Evolutionary conservation across 2,113 vertebrate species (phyloP), one percentile per base, ranked within the genome.

Genomic region (Psilopogon haemacephalus): DNA sequence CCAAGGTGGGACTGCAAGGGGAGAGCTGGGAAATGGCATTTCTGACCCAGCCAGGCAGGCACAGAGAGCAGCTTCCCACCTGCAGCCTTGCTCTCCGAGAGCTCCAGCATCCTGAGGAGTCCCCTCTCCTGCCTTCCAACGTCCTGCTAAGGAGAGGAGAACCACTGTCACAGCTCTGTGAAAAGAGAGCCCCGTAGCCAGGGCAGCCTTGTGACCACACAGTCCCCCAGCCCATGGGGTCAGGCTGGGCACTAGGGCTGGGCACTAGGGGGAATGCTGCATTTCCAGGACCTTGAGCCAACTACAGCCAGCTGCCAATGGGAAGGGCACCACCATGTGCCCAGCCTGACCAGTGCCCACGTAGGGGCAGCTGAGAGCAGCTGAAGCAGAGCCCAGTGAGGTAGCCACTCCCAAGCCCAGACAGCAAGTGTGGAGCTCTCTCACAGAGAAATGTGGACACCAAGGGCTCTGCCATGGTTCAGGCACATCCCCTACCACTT

Each of bases 71-170:
- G 60, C 37, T 83, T 76, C 96, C 91, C 84, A 98, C 98, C 98
- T 97, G 91, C 73, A 88, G 95, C 86, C 64, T 91, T 96, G 74
- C 89, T 70, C 77, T 98, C 98, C 2, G 97, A 97, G 71, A 97
- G 94, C 81, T 98, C 98, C 94, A 98, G 92, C 93, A 98, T 95
- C 88, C 64, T 97, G 73, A 98, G 96, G 71, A 98, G 98, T 77
- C 97, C 95, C 40, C 94, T 86, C 94, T 96, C 96, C 68, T 9
- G 90, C 32, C 5, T 84, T 64, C 84, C 67, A n/a, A 54, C 38
- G 32, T 86, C 95, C 98, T 98, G 94, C 42, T 32, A 95, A 64
- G 89, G 92, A 73, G 76, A 94, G 56, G 55, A 95, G 70, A 90
- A 94, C 46, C 65, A 37, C 58, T 5, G 26, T 95, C 75, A 94